Evolutionary conservation across 2,888 invertebrate genomes (phyloP).

Genomic region (Orthosia gracilis): DNA sequence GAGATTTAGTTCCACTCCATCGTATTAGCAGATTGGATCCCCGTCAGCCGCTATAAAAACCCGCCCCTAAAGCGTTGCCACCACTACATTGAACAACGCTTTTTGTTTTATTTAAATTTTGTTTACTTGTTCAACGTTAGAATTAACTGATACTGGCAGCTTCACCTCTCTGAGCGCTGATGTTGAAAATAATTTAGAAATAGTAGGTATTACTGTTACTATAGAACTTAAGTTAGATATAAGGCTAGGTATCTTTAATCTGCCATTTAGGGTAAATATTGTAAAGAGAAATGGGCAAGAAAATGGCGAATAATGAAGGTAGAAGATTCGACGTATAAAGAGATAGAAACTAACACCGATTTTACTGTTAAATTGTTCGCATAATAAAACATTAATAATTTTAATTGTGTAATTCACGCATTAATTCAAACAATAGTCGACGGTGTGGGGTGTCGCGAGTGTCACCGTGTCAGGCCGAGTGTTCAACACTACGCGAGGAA

Average conservation of each 20-base stretch:
- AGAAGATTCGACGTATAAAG: not conserved
- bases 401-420: constrained; percentile 58
- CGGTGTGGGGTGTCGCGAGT: constrained; percentile 44
- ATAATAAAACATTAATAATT: constrained; percentile 48
- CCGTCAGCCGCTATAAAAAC: constrained; percentile 71
- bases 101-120: constrained; percentile 67
- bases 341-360: not conserved
- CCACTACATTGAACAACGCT: constrained; percentile 68
- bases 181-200: constrained; percentile 16
- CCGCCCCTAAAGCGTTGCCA: constrained; percentile 62
- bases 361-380: constrained; percentile 35
- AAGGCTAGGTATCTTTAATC: not conserved
- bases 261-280: not conserved
- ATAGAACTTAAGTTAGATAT: not conserved
- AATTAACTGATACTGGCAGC: constrained; percentile 55
- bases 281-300: not conserved
- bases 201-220: not conserved
- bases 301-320: not conserved
- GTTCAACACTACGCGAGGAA: constrained; percentile 69
- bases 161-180: constrained; percentile 29
- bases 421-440: constrained; percentile 57
- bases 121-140: constrained; percentile 61
- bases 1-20: constrained; percentile 71
- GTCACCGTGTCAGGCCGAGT: constrained; percentile 24
- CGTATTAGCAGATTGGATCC: constrained; percentile 80